Evolutionary conservation across 2,797 vertebrate genomes (phyloP).

Genomic region (Cichlasoma orientale): DNA sequence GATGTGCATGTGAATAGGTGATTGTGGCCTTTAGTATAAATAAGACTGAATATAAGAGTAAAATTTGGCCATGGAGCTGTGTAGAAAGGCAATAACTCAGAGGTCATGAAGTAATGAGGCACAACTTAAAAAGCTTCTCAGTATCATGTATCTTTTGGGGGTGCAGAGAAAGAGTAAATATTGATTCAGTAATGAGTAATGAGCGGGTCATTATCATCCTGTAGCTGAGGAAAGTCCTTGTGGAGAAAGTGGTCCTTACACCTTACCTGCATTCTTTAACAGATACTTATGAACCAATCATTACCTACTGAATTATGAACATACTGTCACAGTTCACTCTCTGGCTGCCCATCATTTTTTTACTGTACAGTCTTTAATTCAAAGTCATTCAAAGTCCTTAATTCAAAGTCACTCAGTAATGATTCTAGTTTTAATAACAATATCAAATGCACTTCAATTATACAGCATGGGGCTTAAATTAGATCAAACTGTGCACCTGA

Average conservation of each 20-base stretch:
- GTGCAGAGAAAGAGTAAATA: conserved; percentile 3
- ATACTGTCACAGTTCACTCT: background rate
- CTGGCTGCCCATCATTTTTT: background rate
- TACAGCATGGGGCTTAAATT: background rate
- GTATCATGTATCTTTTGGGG: background rate
- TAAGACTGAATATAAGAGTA: background rate
- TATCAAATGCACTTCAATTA: background rate
- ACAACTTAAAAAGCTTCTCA: conserved; percentile 1
- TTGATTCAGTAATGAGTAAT: conserved; percentile 13
- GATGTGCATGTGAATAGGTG: background rate
- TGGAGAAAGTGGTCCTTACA: background rate
- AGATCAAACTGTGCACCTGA: background rate
- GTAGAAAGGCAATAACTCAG: background rate
- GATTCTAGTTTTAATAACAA: background rate
- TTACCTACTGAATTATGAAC: background rate
- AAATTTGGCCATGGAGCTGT: background rate
- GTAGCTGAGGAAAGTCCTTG: background rate
- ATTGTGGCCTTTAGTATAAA: background rate
- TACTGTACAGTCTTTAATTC: background rate
- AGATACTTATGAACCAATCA: background rate
- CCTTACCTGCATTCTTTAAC: background rate
- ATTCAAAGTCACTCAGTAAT: background rate
- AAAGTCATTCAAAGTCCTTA: background rate
- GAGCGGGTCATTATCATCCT: background rate
- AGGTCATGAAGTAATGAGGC: conserved; percentile 15